These are phyloP conservation scores for Paratilapia polleni DNA, from an alignment of 2,113 vertebrate species.

Conservation along the genomic window DNA sequence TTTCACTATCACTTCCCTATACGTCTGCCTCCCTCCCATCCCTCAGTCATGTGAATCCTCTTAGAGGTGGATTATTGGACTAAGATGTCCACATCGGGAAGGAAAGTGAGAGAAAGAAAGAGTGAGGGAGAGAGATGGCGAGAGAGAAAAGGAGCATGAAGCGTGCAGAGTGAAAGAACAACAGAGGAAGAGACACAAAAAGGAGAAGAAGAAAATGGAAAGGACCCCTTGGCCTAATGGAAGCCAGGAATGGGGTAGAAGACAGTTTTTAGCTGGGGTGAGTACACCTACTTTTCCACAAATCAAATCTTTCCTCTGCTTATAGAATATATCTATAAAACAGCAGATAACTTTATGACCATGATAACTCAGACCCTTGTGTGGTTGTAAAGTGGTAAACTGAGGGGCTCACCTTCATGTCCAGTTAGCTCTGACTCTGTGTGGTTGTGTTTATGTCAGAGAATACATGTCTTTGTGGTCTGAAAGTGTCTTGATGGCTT, in stretches of 20 bases:
- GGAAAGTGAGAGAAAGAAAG: constrained; percentile 12
- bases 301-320: not conserved
- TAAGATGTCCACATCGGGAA: constrained; percentile 66
- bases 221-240: constrained; percentile 30
- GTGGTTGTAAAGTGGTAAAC: not conserved
- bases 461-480: not conserved
- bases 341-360: not conserved
- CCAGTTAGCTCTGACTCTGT: not conserved
- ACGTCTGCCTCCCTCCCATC: constrained; percentile 25
- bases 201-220: constrained; percentile 52
- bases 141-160: constrained; percentile 13
- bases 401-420: constrained; percentile 17
- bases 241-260: constrained; percentile 42
- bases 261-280: constrained; percentile 53
- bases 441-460: not conserved
- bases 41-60: constrained; percentile 72
- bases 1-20: not conserved
- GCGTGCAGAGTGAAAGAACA: constrained; percentile 16
- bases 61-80: constrained; percentile 79
- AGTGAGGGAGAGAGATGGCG: constrained; percentile 1
- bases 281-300: constrained; percentile 12
- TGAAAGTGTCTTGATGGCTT: not conserved
- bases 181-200: not conserved
- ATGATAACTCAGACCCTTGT: not conserved
- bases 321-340: not conserved